Evolutionary conservation across 1,140 invertebrate genomes (phyloP), one percentile per base, ranked within the genome.

Genomic region (Odontomachus brunneus): DNA sequence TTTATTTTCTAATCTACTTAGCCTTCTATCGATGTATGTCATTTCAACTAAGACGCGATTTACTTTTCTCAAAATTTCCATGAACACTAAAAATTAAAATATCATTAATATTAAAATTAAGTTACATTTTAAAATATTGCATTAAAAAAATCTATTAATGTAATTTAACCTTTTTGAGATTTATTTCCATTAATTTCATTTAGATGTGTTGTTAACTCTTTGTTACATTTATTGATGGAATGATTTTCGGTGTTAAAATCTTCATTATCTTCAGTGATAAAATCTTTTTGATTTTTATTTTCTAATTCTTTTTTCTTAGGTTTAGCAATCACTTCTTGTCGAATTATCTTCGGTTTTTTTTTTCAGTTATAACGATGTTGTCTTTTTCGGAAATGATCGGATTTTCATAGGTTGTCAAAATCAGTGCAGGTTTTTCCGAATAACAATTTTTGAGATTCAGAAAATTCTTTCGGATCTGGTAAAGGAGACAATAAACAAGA

Each of bases 31-130:
- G 0, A 67, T 67, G 9, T 19, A 67, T 67, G 24, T 51, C 1
- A 69, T 19, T 53, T 69, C 66, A 53, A 69, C 4, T 14, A 33
- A 19, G 24, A 53, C 14, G 24, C 66, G 49, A 0, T 33, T 69
- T 4, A 67, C 22, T 51, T 67, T 69, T 53, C 15, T 69, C 0
- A 33, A 69, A 69, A 69, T 53, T 69, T 53, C 24, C 17, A 29
- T 69, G 3, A 69, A 69, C 15, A 69, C 49, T 69, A 53, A 69
- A 69, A 69, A 69, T 69, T 69, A 19, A 53, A 53, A 53, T 69
- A 67, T 67, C 24, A 51, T 51, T n/a, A n/a, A n/a, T n/a, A n/a
- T n/a, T n/a, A n/a, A n/a, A n/a, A n/a, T n/a, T n/a, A n/a, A n/a
- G n/a, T n/a, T n/a, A n/a, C n/a, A n/a, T n/a, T n/a, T n/a, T n/a